phyloP scores from a whole-genome alignment of 1,140 invertebrate species.

The Drosophila lacteicornis region DNA sequence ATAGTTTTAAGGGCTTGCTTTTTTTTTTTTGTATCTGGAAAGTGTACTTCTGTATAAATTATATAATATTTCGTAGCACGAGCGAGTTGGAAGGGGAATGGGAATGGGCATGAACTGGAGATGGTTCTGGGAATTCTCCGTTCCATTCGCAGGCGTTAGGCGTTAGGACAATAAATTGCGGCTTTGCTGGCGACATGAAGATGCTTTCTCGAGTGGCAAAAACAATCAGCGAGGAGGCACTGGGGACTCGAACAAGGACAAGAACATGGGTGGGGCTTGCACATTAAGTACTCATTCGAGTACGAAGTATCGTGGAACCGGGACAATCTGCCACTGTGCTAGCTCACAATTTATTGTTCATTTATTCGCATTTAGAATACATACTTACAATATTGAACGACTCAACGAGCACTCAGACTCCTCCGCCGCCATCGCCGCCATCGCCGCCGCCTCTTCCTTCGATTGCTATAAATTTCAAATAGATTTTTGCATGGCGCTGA shows the following conservation, averaged over 20 bases:
- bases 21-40: no score
- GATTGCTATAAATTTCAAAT: slow-evolving; percentile 49
- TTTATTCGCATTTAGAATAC: slow-evolving; percentile 59
- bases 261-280: neutral
- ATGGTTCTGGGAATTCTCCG: slow-evolving; percentile 10
- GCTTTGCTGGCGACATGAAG: slow-evolving; percentile 50
- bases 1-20: no score
- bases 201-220: slow-evolving; percentile 54
- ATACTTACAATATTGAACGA: slow-evolving; percentile 41
- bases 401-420: slow-evolving; percentile 16
- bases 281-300: slow-evolving; percentile 27
- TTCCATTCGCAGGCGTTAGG: slow-evolving; percentile 22
- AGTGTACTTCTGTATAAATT: no score
- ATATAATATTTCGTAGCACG: no score
- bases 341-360: slow-evolving; percentile 61
- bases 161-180: slow-evolving; percentile 38
- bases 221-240: slow-evolving; percentile 29
- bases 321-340: slow-evolving; percentile 40
- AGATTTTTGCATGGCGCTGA: slow-evolving; percentile 51
- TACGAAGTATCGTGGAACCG: slow-evolving; percentile 1
- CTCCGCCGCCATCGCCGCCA: neutral
- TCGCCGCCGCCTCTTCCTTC: neutral
- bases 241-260: neutral
- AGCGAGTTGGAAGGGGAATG: no score
- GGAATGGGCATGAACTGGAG: neutral